These are phyloP conservation scores for Siniperca scherzeri DNA, from an alignment of 2,797 vertebrate species.

Conservation along the genomic window DNA sequence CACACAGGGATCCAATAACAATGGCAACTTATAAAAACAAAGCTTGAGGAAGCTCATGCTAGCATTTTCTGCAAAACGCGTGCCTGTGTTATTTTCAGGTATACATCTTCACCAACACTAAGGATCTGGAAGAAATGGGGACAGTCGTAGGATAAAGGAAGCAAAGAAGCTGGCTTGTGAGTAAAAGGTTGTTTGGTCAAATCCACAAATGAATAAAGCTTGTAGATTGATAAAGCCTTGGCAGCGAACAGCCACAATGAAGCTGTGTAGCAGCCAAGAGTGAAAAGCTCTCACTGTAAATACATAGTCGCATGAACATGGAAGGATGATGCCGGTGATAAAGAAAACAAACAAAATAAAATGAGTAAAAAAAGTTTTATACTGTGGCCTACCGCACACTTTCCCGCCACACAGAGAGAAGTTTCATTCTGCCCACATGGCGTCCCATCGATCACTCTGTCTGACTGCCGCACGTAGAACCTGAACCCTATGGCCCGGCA, in stretches of 20 bases:
- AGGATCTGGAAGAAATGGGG: background rate
- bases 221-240: background rate
- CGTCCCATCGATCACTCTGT: slow-evolving; percentile 93
- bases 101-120: background rate
- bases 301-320: background rate
- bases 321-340: background rate
- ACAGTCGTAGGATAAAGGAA: background rate
- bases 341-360: background rate
- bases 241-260: background rate
- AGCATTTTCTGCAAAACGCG: background rate
- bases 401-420: slow-evolving; percentile 91
- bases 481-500: slow-evolving; percentile 94
- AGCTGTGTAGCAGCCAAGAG: background rate
- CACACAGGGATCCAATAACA: background rate
- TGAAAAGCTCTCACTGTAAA: background rate
- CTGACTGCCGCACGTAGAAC: slow-evolving; percentile 94
- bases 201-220: background rate
- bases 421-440: slow-evolving; percentile 91
- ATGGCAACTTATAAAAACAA: background rate
- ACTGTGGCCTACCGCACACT: slow-evolving; percentile 89
- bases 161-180: background rate
- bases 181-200: background rate
- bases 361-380: background rate
- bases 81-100: background rate
- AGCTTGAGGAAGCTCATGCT: background rate